Base-by-base conservation (phyloP, 2,113 vertebrate species). In the Merops nubicus region DNA sequence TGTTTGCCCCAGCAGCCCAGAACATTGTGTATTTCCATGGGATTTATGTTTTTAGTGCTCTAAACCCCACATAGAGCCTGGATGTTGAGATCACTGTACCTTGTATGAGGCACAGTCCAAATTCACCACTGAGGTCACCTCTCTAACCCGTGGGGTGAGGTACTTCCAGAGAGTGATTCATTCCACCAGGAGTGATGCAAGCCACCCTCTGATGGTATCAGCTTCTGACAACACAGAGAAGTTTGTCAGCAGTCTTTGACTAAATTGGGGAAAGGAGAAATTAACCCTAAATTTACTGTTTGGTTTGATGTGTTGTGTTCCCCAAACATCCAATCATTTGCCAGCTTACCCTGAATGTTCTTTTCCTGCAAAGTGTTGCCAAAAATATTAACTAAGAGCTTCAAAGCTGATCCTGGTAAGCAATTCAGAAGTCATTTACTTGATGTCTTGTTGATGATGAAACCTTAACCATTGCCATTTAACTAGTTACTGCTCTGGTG, bases 201-300 rank as follows among this genome's bases (percentile, higher is more conserved):
- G 63, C 33, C 62, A 31, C 67, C 51, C n/a, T 56, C 40, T 21
- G 77, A 74, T 28, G 60, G 3, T 43, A 63, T 23, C 70, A 21
- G 20, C 65, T 68, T 29, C 83, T 29, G 81, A 15, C n/a, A 19
- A 1, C 38, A 3, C 57, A 11, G 16, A 25, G 26, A 36, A 22
- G 26, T 43, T 56, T 54, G 43, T 36, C 33, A 17, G 6, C 73
- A 19, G 11, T 5, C 31, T 42, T 62, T 22, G 48, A 5, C 28
- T 9, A 7, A 31, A 28, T 15, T 31, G 2, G 47, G 23, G 43
- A 57, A 69, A 57, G 36, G 38, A 29, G 57, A 64, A 54, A 29
- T 7, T 2, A 45, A 43, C 13, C 36, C 45, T 7, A 2, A 1
- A 1, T 7, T 43, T 12, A 1, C 11, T 2, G 7, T 26, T 25